Conservation (phyloP, 2,888 invertebrate genomes). For the Tenthredo distinguenda region DNA sequence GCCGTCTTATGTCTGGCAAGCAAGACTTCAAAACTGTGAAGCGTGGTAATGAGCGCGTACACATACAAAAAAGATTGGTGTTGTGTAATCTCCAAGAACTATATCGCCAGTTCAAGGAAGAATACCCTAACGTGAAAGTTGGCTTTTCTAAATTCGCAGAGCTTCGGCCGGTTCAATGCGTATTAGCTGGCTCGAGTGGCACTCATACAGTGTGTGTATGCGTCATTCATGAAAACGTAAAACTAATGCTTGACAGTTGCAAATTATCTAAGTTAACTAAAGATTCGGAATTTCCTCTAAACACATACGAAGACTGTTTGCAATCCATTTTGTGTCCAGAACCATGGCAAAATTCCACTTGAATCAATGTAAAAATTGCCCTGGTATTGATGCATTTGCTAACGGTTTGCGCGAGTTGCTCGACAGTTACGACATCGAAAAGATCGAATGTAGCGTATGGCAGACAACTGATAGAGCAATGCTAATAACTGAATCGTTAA, state of each 20-base stretch:
- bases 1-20: constrained; percentile 56
- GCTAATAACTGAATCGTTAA: neutral
- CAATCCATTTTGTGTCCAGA: too few species aligned
- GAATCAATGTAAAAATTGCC: constrained; percentile 54
- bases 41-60: too few species aligned
- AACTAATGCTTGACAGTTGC: constrained; percentile 52
- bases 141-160: constrained; percentile 55
- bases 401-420: neutral
- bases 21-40: too few species aligned
- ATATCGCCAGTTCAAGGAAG: too few species aligned
- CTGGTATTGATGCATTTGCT: constrained; percentile 47
- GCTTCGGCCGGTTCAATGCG: constrained; percentile 56
- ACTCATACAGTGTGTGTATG: constrained; percentile 59
- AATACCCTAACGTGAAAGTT: constrained; percentile 41
- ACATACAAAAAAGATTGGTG: too few species aligned
- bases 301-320: too few species aligned
- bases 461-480: neutral
- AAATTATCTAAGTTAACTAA: too few species aligned
- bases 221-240: constrained; percentile 56
- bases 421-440: neutral
- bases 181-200: constrained; percentile 57
- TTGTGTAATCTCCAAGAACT: too few species aligned
- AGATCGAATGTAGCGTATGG: neutral
- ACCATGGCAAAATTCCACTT: too few species aligned
- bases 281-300: too few species aligned